Evolutionary conservation across 2,113 vertebrate genomes (phyloP).

Genomic region (Psittacus erithacus): DNA sequence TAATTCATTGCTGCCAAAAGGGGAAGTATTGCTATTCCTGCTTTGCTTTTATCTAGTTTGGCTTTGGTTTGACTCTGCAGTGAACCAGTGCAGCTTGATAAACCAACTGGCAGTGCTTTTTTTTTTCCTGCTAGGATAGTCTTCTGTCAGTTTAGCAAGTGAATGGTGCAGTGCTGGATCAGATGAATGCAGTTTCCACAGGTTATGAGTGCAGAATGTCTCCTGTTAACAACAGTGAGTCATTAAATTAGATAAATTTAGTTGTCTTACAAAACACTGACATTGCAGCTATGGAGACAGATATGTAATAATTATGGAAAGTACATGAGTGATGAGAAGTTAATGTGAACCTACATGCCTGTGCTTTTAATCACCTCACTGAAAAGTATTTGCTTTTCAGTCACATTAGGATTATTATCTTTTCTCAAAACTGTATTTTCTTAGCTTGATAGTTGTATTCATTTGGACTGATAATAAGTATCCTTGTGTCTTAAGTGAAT

Average conservation of each 20-base stretch:
- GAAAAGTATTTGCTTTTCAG: neutral
- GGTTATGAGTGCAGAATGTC: neutral
- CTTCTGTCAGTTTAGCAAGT: neutral
- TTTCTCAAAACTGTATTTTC: neutral
- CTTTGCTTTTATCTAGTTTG: neutral
- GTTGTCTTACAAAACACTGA: neutral
- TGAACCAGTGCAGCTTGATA: neutral
- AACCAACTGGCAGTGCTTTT: neutral
- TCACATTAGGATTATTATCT: neutral
- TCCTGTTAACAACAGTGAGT: neutral
- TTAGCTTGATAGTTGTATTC: neutral
- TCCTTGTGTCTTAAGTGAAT: neutral
- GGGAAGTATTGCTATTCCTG: neutral
- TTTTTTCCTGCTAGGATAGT: neutral
- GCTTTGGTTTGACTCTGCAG: neutral
- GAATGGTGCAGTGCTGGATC: neutral
- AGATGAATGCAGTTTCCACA: neutral
- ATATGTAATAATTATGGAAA: neutral
- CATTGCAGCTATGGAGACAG: neutral
- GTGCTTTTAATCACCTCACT: neutral
- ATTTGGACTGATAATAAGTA: neutral
- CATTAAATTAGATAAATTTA: neutral
- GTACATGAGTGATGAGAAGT: neutral
- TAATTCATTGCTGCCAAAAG: neutral
- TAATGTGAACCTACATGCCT: neutral